phyloP scores from a whole-genome alignment of 2,797 vertebrate genomes.

The Otus scops region DNA sequence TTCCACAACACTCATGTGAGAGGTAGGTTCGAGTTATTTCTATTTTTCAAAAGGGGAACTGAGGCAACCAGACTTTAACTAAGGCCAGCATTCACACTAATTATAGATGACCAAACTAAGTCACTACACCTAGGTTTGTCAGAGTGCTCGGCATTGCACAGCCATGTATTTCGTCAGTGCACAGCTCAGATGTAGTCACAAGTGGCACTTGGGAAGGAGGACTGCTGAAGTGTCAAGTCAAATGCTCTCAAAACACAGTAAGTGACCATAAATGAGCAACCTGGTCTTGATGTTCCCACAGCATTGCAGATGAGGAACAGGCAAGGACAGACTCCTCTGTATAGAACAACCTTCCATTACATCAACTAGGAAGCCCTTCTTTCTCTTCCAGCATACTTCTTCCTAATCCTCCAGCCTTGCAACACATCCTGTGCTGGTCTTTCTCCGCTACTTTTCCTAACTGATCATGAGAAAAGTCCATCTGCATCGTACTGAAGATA shows the following conservation, averaged over 20 bases:
- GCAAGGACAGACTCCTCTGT: background rate
- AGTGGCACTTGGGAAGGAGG: background rate
- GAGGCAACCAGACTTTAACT: conserved; percentile 22
- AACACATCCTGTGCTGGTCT: background rate
- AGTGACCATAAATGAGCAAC: background rate
- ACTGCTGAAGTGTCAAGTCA: background rate
- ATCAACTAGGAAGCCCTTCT: background rate
- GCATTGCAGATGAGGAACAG: background rate
- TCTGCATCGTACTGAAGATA: background rate
- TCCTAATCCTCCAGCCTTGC: background rate
- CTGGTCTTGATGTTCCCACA: background rate
- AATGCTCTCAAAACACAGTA: background rate
- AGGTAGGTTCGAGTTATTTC: background rate
- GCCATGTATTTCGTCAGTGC: rapidly evolving
- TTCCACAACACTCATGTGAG: conserved; percentile 43
- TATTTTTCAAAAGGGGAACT: conserved; percentile 21
- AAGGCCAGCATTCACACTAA: background rate
- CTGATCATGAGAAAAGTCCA: background rate
- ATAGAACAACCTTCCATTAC: background rate
- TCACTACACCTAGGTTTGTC: background rate
- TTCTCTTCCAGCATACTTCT: background rate
- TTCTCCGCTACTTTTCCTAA: background rate
- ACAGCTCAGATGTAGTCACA: background rate
- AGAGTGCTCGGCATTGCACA: background rate
- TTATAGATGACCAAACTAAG: background rate